Evolutionary conservation across 2,113 vertebrate genomes (phyloP), one percentile per base, ranked within the genome.

Genomic region (Equus przewalskii): DNA sequence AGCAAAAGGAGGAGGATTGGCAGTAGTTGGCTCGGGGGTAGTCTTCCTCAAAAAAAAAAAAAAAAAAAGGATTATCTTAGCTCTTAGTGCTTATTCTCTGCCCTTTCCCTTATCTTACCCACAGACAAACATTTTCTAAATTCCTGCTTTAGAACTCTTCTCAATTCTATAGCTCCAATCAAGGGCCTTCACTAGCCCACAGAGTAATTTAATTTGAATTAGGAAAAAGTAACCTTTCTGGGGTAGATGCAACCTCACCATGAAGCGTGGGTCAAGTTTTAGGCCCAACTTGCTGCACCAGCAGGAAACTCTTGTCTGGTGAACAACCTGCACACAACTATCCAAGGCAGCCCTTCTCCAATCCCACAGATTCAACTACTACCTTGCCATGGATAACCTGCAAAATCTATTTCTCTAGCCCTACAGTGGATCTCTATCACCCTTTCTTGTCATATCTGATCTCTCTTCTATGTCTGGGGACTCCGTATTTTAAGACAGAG

Each of bases 101-200:
- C 21, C 28, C 79, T 60, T 82, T 82, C 54, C 49, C 36, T 15
- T 91, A 44, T 22, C 78, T 46, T 65, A 76, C 24, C 15, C 10
- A 70, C 54, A 95, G 28, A 86, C 46, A 65, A 22, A 78, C 44
- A 73, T 91, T 64, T 95, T 89, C 85, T 82, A 89, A 64, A 7
- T 89, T 89, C n/a, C 44, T 83, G 28, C 24, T 44, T 80, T 56
- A 21, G 73, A 87, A 86, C 51, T 22, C 26, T 44, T 70, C 51
- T 67, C 49, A 36, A 19, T 60, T 85, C 51, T 58, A 73, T 3
- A 73, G 18, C n/a, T 70, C 54, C 44, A 72, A 15, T 41, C n/a
- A 46, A 87, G 64, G 65, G 14, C 11, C 33, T 85, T 64, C 30
- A 60, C 15, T 28, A 86, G 44, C 14, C 51, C 58, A 80, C 26